Conservation (phyloP, 2,888 invertebrate genomes). For the Spisula solida region DNA sequence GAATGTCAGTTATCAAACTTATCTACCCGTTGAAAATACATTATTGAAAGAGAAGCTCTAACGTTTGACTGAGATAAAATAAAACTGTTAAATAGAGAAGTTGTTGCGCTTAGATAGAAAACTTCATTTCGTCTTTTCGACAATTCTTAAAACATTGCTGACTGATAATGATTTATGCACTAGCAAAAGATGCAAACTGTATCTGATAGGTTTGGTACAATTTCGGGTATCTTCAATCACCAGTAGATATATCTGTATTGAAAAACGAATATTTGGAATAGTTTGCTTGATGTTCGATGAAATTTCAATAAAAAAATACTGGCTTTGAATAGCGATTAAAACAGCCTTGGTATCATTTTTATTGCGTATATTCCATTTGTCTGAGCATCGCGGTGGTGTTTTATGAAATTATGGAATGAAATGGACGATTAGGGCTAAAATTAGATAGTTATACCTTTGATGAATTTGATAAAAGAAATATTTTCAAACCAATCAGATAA, state of each 20-base stretch:
- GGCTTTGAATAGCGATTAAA: not conserved
- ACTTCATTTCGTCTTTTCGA: not conserved
- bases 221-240: slow-evolving; percentile 3
- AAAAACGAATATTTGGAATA: not conserved
- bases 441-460: slow-evolving; percentile 15
- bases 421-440: slow-evolving; percentile 3
- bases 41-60: too few relatives aligned
- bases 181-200: slow-evolving; percentile 2
- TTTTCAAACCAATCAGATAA: not conserved
- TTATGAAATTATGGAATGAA: not conserved
- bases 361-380: not conserved
- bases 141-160: not conserved
- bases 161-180: not conserved
- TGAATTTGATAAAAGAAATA: slow-evolving; percentile 10
- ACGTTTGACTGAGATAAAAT: not conserved
- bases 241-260: not conserved
- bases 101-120: not conserved
- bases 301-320: not conserved
- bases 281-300: not conserved
- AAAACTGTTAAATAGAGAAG: not conserved
- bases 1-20: too few relatives aligned
- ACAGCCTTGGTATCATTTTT: not conserved
- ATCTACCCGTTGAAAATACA: too few relatives aligned
- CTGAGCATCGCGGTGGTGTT: not conserved
- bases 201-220: not conserved